phyloP scores from a whole-genome alignment of 2,888 invertebrate genomes.

The Dromius quadrimaculatus region DNA sequence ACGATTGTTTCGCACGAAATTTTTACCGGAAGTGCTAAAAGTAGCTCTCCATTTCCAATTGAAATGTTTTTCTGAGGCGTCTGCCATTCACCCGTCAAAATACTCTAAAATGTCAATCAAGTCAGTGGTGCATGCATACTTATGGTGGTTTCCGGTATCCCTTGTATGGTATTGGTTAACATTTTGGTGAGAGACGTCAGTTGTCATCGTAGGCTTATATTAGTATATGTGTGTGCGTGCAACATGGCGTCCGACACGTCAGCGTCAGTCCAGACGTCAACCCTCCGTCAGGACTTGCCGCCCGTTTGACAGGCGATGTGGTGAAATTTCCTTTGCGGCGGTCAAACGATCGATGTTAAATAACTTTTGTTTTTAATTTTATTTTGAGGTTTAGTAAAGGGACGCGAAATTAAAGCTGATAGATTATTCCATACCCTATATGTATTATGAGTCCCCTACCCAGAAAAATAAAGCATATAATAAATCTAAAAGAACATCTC shows the following conservation, averaged over 20 bases:
- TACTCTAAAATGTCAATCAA: slow-evolving; percentile 39
- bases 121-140: slow-evolving; percentile 37
- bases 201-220: slow-evolving; percentile 41
- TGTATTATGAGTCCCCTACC: neutral
- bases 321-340: slow-evolving; percentile 8
- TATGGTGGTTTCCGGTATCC: slow-evolving; percentile 47
- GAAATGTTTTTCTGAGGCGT: no score
- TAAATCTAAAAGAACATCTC: slow-evolving; percentile 45
- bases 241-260: slow-evolving; percentile 39
- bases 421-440: neutral
- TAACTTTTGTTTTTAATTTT: slow-evolving; percentile 19
- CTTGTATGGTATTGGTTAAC: slow-evolving; percentile 40
- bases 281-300: slow-evolving; percentile 32
- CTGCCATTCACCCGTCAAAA: neutral
- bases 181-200: slow-evolving; percentile 43
- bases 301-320: slow-evolving; percentile 21
- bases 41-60: no score
- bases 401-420: neutral
- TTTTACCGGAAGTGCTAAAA: slow-evolving; percentile 1
- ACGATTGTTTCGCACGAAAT: slow-evolving; percentile 25
- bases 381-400: neutral
- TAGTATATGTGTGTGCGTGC: slow-evolving; percentile 29
- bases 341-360: slow-evolving; percentile 35
- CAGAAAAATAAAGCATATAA: slow-evolving; percentile 5
- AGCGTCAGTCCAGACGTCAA: slow-evolving; percentile 45